Evolutionary conservation across 2,888 invertebrate species (phyloP), one percentile per base, ranked within the genome.

Genomic region (Ypsolopha scabrella): DNA sequence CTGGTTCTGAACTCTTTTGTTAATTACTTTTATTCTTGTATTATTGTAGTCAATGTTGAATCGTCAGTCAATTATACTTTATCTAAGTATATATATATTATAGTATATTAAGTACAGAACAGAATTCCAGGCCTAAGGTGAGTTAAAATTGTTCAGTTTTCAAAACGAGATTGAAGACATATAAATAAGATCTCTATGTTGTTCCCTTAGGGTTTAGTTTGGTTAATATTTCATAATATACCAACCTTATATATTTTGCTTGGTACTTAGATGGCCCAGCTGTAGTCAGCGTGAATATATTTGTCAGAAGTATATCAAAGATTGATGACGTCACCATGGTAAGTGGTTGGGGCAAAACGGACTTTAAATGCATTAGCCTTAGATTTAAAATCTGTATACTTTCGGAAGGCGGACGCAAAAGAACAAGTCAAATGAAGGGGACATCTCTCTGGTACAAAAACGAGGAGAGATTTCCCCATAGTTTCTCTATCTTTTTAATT

Each of bases 281-380:
- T 85, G 92, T 94, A 88, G 97, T 97, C 87, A 92, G 92, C 90
- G 96, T 97, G 91, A 97, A 97, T 94, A 96, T 97, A 90, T 96
- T 95, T 93, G 94, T 97, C 89, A 91, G 97, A 92, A 97, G 97
- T 94, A 96, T 98, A 90, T 96, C 96, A 90, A 96, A 97, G 92
- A 97, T 97, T 90, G 97, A 97, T 93, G 97, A 97, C 91, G 96
- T 97, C 88, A 97, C 96, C 74, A 97, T 97, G 97, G 97, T 97
- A 94, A 96, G 96, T 95, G 85, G 75, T 69, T 75, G 68, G 69
- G 71, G 69, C 72, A 69, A 72, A 70, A 77, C 70, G 73, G 76
- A 71, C 73, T 75, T 44, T 44, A 47, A 45, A 46, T 50, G 73
- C 71, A 69, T 68, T 81, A 80, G 75, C 68, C 64, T 75, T 67